These are phyloP conservation scores for Orthonevra nobilis DNA, from an alignment of 2,888 invertebrate genomes.

Conservation along the genomic window DNA sequence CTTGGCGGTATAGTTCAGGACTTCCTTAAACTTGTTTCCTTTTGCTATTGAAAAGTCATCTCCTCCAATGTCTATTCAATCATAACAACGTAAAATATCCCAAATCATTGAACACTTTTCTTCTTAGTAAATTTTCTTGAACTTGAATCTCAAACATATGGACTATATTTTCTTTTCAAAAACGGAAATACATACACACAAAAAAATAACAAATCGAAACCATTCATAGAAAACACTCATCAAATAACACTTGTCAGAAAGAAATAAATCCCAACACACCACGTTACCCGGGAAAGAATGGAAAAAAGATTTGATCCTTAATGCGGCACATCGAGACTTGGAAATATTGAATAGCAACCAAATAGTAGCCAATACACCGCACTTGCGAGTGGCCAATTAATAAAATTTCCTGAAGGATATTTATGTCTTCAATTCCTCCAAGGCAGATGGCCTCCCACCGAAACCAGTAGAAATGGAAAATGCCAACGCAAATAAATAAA, in stretches of 20 bases:
- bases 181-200: neutral
- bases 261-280: constrained; percentile 55
- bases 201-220: constrained; percentile 14
- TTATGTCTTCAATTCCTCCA: constrained; percentile 63
- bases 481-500: constrained; percentile 37
- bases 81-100: neutral
- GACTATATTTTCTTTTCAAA: neutral
- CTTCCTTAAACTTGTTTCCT: too few species aligned
- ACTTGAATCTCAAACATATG: neutral
- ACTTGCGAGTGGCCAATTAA: constrained; percentile 65
- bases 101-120: neutral
- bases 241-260: constrained; percentile 27
- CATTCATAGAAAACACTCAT: constrained; percentile 41
- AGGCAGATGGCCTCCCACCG: constrained; percentile 1
- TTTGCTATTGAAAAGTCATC: too few species aligned
- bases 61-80: too few species aligned
- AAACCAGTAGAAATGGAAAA: constrained; percentile 13
- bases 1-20: too few species aligned
- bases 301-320: neutral
- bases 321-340: neutral
- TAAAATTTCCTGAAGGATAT: constrained; percentile 68
- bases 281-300: neutral
- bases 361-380: constrained; percentile 52
- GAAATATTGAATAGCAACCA: constrained; percentile 19
- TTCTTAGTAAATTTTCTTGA: neutral